A percentile compares a stretch with the other conserved stretches of the same genome.
Evolutionary conservation across 2,888 invertebrate genomes (phyloP).

Genomic region (Ochropacha duplaris): DNA sequence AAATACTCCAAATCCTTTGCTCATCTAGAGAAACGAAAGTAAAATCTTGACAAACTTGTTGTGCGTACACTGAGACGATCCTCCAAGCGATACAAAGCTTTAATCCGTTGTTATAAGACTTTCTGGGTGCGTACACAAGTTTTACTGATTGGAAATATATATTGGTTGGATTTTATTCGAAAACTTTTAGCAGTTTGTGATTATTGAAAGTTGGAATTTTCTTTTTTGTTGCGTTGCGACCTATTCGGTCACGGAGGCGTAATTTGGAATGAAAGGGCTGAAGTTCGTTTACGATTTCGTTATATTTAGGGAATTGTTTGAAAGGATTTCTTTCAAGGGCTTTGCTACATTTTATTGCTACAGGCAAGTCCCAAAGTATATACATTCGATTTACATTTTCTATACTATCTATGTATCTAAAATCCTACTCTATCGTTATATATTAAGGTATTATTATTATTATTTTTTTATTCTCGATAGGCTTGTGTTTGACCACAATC

Average conservation of each 20-base stretch:
- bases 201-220: conserved; percentile 50
- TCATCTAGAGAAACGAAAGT: conserved; percentile 21
- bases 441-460: too few relatives aligned
- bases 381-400: too few relatives aligned
- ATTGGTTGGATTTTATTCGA: conserved; percentile 39
- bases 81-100: conserved; percentile 21
- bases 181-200: conserved; percentile 50
- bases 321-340: neutral
- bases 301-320: conserved; percentile 41
- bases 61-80: conserved; percentile 2
- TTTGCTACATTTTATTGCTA: neutral
- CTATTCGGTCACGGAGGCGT: conserved; percentile 39
- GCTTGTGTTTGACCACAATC: too few relatives aligned
- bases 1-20: conserved; percentile 44
- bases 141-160: conserved; percentile 7
- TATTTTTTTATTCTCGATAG: too few relatives aligned
- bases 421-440: too few relatives aligned
- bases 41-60: conserved; percentile 18
- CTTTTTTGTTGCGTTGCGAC: conserved; percentile 34
- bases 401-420: too few relatives aligned
- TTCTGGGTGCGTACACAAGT: conserved; percentile 7
- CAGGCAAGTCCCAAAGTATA: too few relatives aligned
- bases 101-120: conserved; percentile 14
- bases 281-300: conserved; percentile 41
- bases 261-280: conserved; percentile 37